These are phyloP conservation scores for Cylas formicarius DNA, from an alignment of 1,140 invertebrate species.

Conservation along the genomic window DNA sequence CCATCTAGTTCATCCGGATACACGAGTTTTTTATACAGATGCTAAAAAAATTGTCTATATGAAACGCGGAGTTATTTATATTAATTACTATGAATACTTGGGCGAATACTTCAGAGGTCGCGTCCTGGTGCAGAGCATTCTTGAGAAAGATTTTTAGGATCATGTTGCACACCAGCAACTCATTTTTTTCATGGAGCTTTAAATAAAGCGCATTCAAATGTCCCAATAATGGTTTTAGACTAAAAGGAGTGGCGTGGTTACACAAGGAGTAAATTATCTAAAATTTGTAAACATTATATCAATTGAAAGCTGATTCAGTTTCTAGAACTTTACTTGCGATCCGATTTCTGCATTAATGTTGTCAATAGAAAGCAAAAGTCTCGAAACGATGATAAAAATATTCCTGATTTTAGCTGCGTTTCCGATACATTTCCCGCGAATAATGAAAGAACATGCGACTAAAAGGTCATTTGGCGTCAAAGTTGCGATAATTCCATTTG, in stretches of 20 bases:
- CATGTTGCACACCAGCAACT: slow-evolving; percentile 4
- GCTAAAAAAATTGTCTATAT: slow-evolving; percentile 19
- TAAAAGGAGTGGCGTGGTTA: slow-evolving; percentile 22
- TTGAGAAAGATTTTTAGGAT: slow-evolving; percentile 23
- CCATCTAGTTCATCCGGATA: slow-evolving; percentile 8
- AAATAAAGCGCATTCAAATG: slow-evolving; percentile 21
- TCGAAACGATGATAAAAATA: slow-evolving; percentile 18
- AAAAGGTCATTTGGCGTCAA: slow-evolving; percentile 2
- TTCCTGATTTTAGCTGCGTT: slow-evolving; percentile 15
- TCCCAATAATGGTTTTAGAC: slow-evolving; percentile 17
- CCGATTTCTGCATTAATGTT: slow-evolving; percentile 13
- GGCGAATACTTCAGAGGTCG: slow-evolving; percentile 13
- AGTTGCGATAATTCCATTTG: slow-evolving; percentile 13
- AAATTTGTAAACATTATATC: background rate
- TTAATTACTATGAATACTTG: slow-evolving; percentile 6
- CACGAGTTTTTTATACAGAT: slow-evolving; percentile 19
- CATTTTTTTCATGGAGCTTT: slow-evolving; percentile 9
- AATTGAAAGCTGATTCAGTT: background rate
- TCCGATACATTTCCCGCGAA: slow-evolving; percentile 14
- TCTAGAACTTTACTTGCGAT: slow-evolving; percentile 2
- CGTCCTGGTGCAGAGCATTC: slow-evolving; percentile 24
- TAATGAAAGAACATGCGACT: too few species aligned
- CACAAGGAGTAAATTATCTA: slow-evolving; percentile 17
- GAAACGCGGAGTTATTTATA: background rate
- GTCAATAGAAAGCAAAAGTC: slow-evolving; percentile 11